These are phyloP conservation scores for Carposina sasakii DNA, from an alignment of 1,140 invertebrate species.

Conservation along the genomic window DNA sequence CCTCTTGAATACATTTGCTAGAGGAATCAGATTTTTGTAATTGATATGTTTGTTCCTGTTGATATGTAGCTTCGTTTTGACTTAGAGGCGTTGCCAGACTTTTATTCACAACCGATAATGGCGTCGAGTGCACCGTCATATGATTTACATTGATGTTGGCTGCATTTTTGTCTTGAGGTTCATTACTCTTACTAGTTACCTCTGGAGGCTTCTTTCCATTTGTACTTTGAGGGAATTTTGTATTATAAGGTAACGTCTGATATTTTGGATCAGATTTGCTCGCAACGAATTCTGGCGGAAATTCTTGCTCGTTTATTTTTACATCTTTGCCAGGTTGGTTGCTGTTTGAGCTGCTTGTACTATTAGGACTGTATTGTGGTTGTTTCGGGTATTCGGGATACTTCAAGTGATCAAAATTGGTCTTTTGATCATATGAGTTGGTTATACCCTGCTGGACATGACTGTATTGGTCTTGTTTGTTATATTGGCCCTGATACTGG, in stretches of 20 bases:
- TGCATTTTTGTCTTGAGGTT: conserved; percentile 51
- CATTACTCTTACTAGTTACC: conserved; percentile 48
- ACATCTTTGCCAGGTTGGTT: conserved; percentile 62
- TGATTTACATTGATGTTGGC: conserved; percentile 57
- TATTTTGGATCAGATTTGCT: conserved; percentile 94
- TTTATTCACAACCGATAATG: conserved; percentile 78
- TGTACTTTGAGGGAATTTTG: conserved; percentile 80
- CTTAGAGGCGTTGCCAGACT: conserved; percentile 75
- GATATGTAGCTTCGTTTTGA: conserved; percentile 70
- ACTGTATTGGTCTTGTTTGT: conserved; percentile 56
- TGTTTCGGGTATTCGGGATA: conserved; percentile 61
- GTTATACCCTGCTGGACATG: conserved; percentile 63
- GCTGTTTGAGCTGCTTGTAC: conserved; percentile 61
- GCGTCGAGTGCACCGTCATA: conserved; percentile 80
- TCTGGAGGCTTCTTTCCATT: conserved; percentile 60
- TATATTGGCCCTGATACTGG: conserved; percentile 57
- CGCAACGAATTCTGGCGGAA: conserved; percentile 69
- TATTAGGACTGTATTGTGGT: conserved; percentile 64
- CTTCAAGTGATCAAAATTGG: conserved; percentile 62
- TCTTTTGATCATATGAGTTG: conserved; percentile 63
- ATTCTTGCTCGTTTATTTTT: conserved; percentile 71
- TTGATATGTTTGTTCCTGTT: conserved; percentile 66
- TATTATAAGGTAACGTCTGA: conserved; percentile 93
- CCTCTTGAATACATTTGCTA: conserved; percentile 67
- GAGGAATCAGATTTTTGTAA: conserved; percentile 70